phyloP scores from a whole-genome alignment of 1,140 invertebrate species.

The Pristionchus pacificus region DNA sequence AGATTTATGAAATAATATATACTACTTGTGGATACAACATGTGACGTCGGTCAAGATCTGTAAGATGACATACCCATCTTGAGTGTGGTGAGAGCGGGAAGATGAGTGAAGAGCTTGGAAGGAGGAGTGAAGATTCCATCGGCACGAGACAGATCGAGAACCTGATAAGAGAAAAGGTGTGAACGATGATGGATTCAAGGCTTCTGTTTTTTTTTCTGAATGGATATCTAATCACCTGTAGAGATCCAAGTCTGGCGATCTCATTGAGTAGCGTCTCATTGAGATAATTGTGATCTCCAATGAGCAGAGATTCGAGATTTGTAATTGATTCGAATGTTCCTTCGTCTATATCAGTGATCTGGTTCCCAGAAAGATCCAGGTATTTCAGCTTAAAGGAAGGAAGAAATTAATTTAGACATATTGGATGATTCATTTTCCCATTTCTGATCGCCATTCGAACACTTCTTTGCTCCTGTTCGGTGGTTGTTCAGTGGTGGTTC shows the following conservation, averaged over 20 bases:
- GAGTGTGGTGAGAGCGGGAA: slow-evolving; percentile 19
- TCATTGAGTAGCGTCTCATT: slow-evolving; percentile 24
- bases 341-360: slow-evolving; percentile 13
- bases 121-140: slow-evolving; percentile 33
- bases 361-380: slow-evolving; percentile 30
- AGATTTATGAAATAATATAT: too few species aligned
- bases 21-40: too few species aligned
- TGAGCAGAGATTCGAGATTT: slow-evolving; percentile 24
- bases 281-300: slow-evolving; percentile 33
- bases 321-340: slow-evolving; percentile 17
- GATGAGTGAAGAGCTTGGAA: slow-evolving; percentile 13
- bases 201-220: not conserved
- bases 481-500: too few species aligned
- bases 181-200: not conserved
- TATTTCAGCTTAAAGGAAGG: slow-evolving; percentile 22
- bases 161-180: slow-evolving; percentile 5
- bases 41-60: too few species aligned
- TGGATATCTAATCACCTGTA: too few species aligned
- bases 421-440: not conserved
- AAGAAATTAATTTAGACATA: not conserved
- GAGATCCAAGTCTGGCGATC: slow-evolving; percentile 19
- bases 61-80: too few species aligned
- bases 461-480: not conserved
- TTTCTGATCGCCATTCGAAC: not conserved
- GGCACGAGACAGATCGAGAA: slow-evolving; percentile 28